Percentiles rank a stretch among this genome's conserved stretches.
Evolutionary conservation across 2,797 vertebrate genomes (phyloP).

Genomic region (Sarcoramphus papa): DNA sequence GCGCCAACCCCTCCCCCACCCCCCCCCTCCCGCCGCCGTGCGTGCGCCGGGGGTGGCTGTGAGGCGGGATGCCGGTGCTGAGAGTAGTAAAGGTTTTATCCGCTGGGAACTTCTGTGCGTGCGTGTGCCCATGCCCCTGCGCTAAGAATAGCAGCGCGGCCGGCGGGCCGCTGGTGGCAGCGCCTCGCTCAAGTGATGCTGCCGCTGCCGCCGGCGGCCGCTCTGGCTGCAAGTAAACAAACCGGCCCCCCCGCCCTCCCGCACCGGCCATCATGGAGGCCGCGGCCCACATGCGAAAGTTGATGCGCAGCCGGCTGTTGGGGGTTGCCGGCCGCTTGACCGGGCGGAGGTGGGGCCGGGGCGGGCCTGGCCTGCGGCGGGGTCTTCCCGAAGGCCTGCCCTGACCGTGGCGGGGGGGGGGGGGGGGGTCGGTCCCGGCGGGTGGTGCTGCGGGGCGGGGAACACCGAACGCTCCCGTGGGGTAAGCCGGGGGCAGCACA

Average conservation of each 20-base stretch:
- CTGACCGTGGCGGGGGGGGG: not conserved
- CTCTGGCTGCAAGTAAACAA: slow-evolving; percentile 71
- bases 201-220: not conserved
- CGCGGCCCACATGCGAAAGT: not conserved
- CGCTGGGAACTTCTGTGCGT: slow-evolving; percentile 32
- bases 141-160: slow-evolving; percentile 63
- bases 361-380: not conserved
- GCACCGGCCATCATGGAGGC: slow-evolving; percentile 63
- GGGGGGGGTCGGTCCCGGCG: not conserved
- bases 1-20: not conserved
- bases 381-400: not conserved
- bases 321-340: not conserved
- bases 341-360: not conserved
- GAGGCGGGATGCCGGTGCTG: not conserved
- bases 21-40: not conserved
- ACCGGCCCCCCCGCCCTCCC: slow-evolving; percentile 41
- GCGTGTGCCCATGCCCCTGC: not conserved
- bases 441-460: not conserved
- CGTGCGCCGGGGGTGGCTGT: not conserved
- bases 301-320: not conserved
- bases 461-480: not conserved
- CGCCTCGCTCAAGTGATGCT: slow-evolving; percentile 39
- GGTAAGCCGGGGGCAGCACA: not conserved
- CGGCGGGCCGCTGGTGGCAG: slow-evolving; percentile 46
- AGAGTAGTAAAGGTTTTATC: not conserved